Evolutionary conservation across 2,797 vertebrate genomes (phyloP).

Genomic region (Hoplostethus atlanticus): DNA sequence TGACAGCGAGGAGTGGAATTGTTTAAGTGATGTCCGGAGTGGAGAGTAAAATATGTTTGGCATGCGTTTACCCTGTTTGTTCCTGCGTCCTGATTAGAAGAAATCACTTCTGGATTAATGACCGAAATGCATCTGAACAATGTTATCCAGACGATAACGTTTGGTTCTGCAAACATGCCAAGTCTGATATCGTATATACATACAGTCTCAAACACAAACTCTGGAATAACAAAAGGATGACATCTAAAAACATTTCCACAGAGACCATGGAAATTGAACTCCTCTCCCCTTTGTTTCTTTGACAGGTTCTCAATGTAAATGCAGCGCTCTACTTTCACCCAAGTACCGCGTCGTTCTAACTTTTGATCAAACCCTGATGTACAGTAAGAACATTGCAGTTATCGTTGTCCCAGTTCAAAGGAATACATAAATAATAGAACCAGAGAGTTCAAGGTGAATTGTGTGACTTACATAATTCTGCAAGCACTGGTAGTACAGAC

Average conservation of each 20-base stretch:
- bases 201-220: constrained; percentile 41
- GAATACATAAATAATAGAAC: constrained; percentile 14
- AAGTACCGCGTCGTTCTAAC: constrained; percentile 24
- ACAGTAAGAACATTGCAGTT: constrained; percentile 10
- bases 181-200: constrained; percentile 28
- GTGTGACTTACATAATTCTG: constrained; percentile 4
- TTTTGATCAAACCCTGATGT: constrained; percentile 50
- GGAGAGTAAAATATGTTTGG: constrained; percentile 51
- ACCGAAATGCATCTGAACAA: constrained; percentile 49
- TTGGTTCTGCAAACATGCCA: constrained; percentile 38
- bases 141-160: constrained; percentile 45
- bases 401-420: constrained; percentile 16
- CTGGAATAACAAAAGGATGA: constrained; percentile 23
- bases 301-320: neutral
- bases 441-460: constrained; percentile 25
- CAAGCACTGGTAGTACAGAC: neutral
- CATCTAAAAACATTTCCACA: constrained; percentile 28
- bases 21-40: constrained; percentile 47
- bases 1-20: constrained; percentile 48
- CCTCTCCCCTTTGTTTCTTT: constrained; percentile 21
- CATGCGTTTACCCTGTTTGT: constrained; percentile 68
- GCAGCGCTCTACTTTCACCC: neutral
- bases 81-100: constrained; percentile 62
- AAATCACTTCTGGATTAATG: constrained; percentile 53
- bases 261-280: constrained; percentile 41